phyloP scores from a whole-genome alignment of 2,797 vertebrate genomes.

The Natrix natrix region DNA sequence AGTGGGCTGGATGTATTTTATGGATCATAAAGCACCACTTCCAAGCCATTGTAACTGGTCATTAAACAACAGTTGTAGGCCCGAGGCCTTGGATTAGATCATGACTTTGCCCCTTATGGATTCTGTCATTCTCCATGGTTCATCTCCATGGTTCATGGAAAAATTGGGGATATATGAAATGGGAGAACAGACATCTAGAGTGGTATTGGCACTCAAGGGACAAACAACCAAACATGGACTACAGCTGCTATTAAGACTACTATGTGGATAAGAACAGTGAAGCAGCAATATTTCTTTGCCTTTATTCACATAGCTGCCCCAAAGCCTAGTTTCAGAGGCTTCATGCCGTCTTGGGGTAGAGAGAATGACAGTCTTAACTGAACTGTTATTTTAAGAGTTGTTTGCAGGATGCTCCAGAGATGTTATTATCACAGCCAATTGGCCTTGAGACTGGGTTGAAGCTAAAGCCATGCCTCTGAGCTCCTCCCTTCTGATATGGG shows the following conservation, averaged over 20 bases:
- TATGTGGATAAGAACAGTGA: neutral
- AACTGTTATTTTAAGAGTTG: too few species aligned
- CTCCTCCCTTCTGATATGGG: too few species aligned
- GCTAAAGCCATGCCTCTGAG: too few species aligned
- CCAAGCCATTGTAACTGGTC: neutral
- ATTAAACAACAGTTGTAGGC: neutral
- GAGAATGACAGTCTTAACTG: neutral
- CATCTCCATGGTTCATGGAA: neutral
- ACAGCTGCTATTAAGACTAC: neutral
- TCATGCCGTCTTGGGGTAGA: neutral
- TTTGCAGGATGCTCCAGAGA: too few species aligned
- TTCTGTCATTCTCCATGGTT: neutral
- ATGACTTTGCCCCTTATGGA: neutral
- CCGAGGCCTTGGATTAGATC: neutral
- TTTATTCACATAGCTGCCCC: neutral
- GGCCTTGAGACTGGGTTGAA: too few species aligned
- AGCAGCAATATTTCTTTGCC: neutral
- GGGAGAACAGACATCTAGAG: neutral
- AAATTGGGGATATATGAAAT: neutral
- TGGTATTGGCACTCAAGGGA: neutral
- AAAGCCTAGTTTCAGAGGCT: neutral
- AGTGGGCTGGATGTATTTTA: neutral
- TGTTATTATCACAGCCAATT: too few species aligned
- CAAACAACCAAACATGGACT: neutral
- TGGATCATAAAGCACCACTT: neutral